Base-by-base conservation (phyloP, 2,797 vertebrate genomes). In the Chelon auratus region DNA sequence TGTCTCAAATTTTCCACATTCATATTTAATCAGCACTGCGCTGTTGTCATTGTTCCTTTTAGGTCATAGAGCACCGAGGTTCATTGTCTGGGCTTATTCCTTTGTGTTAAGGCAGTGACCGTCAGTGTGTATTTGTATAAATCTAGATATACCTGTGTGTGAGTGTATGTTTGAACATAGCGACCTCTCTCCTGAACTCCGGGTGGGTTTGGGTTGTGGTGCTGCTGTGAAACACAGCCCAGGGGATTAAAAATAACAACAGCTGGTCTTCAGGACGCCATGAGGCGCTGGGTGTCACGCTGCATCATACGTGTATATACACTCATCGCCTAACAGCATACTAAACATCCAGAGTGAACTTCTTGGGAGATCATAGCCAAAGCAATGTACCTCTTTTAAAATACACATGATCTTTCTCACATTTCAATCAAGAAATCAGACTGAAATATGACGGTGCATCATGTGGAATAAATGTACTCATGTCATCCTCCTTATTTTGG, bases 221-320 rank as follows among this genome's bases (percentile, higher is more conserved):
- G 87, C 82, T 90, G 83, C 90, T 88, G 85, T 90, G 90, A 90
- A 92, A 93, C 90, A 70, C 86, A 86, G 87, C 89, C 88, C 88
- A 82, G 73, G 90, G 91, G 90, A 94, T 94, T 95, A 95, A 94
- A 95, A 95, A 95, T 94, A 95, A 94, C 92, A 94, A 90, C 94
- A 94, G 94, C 93, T 94, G 94, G 92, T 92, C 91, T 87, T 86
- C 87, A 88, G 91, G 91, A 91, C 87, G 80, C 90, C 92, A 92
- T 89, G 88, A 87, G 86, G 65, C 83, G 18, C 83, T 61, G 63
- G 91, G 89, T 87, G 81, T 82, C 87, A 71, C 82, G 78, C 89
- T 78, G 65, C 65, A 47, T 85, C 74, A 60, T 68, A 58, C 62
- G n/a, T 74, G 58, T 64, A 79, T 75, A 80, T 54, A 48, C 62